Conservation (phyloP, 2,888 invertebrate species). For the Hydrotaea diabolus region DNA sequence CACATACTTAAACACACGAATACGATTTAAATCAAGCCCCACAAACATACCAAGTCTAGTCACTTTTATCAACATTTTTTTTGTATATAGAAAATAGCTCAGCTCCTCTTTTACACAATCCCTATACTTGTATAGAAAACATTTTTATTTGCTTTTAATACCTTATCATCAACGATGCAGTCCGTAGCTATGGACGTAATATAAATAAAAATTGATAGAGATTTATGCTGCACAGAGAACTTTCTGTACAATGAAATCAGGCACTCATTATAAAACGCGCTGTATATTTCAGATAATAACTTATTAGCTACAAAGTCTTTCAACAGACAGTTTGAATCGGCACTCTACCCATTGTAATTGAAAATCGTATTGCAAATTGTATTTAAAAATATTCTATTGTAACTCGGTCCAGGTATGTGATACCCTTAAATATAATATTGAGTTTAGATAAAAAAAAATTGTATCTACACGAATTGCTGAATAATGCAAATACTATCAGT, state of each 20-base stretch:
- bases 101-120: neutral
- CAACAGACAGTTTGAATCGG: neutral
- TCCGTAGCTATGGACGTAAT: slow-evolving; percentile 25
- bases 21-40: neutral
- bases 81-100: neutral
- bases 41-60: slow-evolving; percentile 26
- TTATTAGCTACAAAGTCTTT: slow-evolving; percentile 43
- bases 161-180: slow-evolving; percentile 55
- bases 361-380: no score
- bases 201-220: slow-evolving; percentile 46
- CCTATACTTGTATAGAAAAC: slow-evolving; percentile 37
- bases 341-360: no score
- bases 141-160: slow-evolving; percentile 45
- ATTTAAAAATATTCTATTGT: no score
- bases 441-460: no score
- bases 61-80: slow-evolving; percentile 19
- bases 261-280: slow-evolving; percentile 48
- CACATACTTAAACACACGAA: no score
- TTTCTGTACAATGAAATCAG: neutral
- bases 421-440: neutral
- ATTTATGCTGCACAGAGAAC: slow-evolving; percentile 43
- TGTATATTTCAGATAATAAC: slow-evolving; percentile 33
- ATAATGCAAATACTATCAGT: no score
- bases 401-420: neutral
- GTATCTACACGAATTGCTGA: no score